Base-by-base conservation (phyloP, 2,113 vertebrate genomes). In the Dromiciops gliroides region DNA sequence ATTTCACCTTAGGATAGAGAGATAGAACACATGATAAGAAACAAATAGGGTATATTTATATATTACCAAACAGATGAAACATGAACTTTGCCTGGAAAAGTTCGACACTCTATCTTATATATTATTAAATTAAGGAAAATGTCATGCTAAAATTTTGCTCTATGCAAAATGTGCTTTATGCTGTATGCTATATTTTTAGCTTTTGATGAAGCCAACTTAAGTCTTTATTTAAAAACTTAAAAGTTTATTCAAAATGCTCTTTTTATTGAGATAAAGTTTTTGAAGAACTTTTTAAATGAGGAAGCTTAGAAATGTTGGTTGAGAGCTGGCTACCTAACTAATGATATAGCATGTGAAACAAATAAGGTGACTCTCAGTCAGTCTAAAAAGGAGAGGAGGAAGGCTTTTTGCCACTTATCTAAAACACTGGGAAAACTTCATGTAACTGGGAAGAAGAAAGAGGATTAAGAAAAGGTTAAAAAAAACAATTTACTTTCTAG, bases 1-100 rank as follows among this genome's bases (percentile, higher is more conserved):
- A 99, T 94, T 51, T 99, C 97, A 94, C 99, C 99, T 97, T 98
- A 96, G 97, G 98, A 98, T 26, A 97, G 90, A 92, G 47, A 97
- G 89, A 95, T 4, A 44, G 60, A 31, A 0, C 88, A 92, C 95
- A 75, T 90, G 47, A 92, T 3, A 94, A 94, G 50, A 92, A 96
- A 90, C 44, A 47, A 44, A 19, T 26, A 88, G 22, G 49, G 94
- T 56, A 0, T 53, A 37, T 60, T 56, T 8, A 16, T 22, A 52
- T 49, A 92, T 93, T 50, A 95, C 10, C 93, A 96, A 96, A 96
- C 22, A 95, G 23, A 56, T 11, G 25, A 51, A 96, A 89, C n/a
- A 91, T 1, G n/a, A 91, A 26, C 88, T 96, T 93, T 93, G 92
- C 44, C 92, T 48, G 56, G 3, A 90, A 93, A 3, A 94, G 49